Percentiles rank a stretch among this genome's conserved stretches.
Evolutionary conservation across 2,113 vertebrate species (phyloP).

Genomic region (Prunella fulvescens): DNA sequence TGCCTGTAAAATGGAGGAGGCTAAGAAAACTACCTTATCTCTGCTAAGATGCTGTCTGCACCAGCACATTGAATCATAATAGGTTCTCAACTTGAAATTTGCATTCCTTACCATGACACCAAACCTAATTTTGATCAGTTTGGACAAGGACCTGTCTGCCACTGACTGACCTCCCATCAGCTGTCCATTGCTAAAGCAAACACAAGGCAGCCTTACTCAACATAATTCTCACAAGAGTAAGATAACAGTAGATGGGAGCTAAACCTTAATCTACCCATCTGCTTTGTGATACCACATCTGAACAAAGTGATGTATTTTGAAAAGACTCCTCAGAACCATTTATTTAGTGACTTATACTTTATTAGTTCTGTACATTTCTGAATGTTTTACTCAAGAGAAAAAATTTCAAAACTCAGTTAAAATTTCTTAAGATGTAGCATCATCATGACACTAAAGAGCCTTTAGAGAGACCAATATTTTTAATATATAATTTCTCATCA

Average conservation of each 20-base stretch:
- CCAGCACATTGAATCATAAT: background rate
- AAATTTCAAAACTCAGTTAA: background rate
- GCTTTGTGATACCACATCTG: background rate
- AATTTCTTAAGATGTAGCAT: background rate
- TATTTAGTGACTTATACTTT: background rate
- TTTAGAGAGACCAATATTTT: background rate
- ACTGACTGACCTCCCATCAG: background rate
- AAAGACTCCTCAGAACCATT: background rate
- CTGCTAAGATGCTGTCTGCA: background rate
- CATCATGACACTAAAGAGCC: background rate
- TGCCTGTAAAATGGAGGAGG: background rate
- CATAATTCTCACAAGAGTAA: background rate
- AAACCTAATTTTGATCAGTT: background rate
- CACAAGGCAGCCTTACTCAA: background rate
- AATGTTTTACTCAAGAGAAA: background rate
- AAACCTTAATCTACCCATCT: background rate
- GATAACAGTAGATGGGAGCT: background rate
- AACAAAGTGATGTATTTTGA: background rate
- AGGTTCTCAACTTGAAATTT: background rate
- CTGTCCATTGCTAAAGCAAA: background rate
- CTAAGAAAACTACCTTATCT: background rate
- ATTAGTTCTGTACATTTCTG: background rate
- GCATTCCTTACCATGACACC: background rate
- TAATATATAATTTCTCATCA: background rate
- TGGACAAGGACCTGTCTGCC: background rate